Evolutionary conservation across 2,113 vertebrate species (phyloP).

Genomic region (Chroicocephalus ridibundus): DNA sequence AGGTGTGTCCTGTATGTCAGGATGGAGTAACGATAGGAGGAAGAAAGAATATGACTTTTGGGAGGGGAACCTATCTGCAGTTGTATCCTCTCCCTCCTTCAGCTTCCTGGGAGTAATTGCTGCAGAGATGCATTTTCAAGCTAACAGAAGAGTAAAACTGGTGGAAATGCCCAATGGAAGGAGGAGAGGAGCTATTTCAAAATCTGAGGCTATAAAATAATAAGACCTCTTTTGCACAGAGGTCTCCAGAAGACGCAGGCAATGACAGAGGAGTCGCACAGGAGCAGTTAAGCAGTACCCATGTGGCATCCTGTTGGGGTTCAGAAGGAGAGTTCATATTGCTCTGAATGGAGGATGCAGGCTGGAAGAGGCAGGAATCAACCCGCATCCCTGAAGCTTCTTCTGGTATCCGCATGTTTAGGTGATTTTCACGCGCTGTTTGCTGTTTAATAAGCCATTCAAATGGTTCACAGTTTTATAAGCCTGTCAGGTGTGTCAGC

Average conservation of each 20-base stretch:
- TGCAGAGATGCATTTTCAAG: background rate
- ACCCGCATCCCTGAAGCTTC: background rate
- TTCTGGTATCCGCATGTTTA: background rate
- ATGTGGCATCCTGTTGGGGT: background rate
- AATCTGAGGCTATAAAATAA: background rate
- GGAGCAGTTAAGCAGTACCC: background rate
- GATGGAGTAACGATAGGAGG: fast-evolving
- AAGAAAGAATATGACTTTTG: background rate
- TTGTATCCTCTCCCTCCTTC: background rate
- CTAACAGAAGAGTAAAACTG: background rate
- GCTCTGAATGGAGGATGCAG: background rate
- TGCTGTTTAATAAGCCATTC: background rate
- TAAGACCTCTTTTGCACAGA: background rate
- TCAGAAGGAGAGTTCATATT: background rate
- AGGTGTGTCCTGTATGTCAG: fast-evolving
- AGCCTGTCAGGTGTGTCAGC: background rate
- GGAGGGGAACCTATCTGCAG: background rate
- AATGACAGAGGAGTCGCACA: background rate
- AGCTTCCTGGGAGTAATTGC: background rate
- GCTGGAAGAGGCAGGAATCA: background rate
- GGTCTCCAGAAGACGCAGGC: background rate
- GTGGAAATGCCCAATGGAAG: background rate
- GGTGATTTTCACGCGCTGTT: background rate
- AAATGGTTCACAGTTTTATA: background rate
- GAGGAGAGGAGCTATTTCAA: background rate